Evolutionary conservation across 1,140 invertebrate species (phyloP), one percentile per base, ranked within the genome.

Genomic region (Hydropsyche tenuis): DNA sequence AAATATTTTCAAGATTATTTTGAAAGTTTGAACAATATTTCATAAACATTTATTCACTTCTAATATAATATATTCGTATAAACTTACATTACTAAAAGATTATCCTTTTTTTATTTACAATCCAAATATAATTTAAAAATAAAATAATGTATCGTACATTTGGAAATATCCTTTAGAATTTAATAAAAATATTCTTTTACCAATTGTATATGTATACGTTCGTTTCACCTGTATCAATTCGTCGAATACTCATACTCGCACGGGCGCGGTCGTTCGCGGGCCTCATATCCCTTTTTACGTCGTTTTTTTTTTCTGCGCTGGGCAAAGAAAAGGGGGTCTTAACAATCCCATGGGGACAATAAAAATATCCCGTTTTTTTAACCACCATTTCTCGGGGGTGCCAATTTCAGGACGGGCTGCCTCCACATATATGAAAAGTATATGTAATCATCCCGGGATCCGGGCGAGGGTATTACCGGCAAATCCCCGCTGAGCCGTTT

Each of bases 341-440:
- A 75, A 65, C 63, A 75, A 72, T 75, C 74, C 74, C 74, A 27
- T 53, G 69, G 74, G 74, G 46, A 68, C 74, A 75, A 75, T 75
- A 75, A 75, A 75, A 75, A 75, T 72, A 75, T 75, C 74, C 74
- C 74, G 73, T 74, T 70, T 75, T 75, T 75, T 75, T 75, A 75
- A 75, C 74, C 74, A 72, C 69, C 74, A 72, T 75, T 62, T 75
- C 65, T 64, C 51, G 69, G 69, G 73, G 68, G 62, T 65, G 69
- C 68, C 68, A 72, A 72, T 72, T 72, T 72, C 62, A 51, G 70
- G 37, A 72, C 70, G 56, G 56, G 20, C 70, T 63, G 62, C 70
- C 56, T 72, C 56, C 70, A 72, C 70, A 72, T 30, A 62, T 72
- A 72, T 63, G 45, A 46, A 64, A 64, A 72, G 69, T 71, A 27